These are phyloP conservation scores for Drosophila grimshawi DNA, from an alignment of 1,140 invertebrate species.

Conservation along the genomic window DNA sequence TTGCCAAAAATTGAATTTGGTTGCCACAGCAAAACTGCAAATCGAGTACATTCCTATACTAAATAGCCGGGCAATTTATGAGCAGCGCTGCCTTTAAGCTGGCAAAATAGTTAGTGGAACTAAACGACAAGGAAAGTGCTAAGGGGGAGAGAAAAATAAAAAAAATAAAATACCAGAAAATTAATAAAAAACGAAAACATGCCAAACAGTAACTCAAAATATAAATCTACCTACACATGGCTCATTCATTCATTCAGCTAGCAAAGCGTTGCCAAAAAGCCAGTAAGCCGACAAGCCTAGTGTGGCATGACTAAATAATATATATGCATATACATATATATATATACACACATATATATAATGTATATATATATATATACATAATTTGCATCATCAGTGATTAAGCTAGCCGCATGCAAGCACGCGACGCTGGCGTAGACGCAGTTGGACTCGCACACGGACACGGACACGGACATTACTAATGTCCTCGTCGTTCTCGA, in stretches of 20 bases:
- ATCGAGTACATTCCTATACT: slow-evolving; percentile 60
- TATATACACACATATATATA: neutral
- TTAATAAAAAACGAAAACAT: slow-evolving; percentile 16
- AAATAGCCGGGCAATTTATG: slow-evolving; percentile 71
- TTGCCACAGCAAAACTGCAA: slow-evolving; percentile 38
- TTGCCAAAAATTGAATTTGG: slow-evolving; percentile 62
- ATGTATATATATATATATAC: neutral
- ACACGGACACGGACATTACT: slow-evolving; percentile 32
- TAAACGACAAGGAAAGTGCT: slow-evolving; percentile 21
- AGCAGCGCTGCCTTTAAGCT: slow-evolving; percentile 36
- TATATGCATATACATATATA: slow-evolving; percentile 2
- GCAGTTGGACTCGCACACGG: slow-evolving; percentile 5
- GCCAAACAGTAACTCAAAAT: slow-evolving; percentile 43
- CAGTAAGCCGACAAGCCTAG: slow-evolving; percentile 1
- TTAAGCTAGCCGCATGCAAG: slow-evolving; percentile 77
- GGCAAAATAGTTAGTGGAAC: slow-evolving; percentile 34
- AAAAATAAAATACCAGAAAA: neutral
- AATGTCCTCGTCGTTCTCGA: slow-evolving; percentile 34
- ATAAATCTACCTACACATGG: slow-evolving; percentile 45
- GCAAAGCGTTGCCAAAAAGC: slow-evolving; percentile 37
- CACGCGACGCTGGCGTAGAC: slow-evolving; percentile 37
- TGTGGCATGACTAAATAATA: slow-evolving; percentile 7
- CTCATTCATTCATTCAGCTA: slow-evolving; percentile 28
- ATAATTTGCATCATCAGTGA: slow-evolving; percentile 4
- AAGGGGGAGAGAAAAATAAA: neutral